Evolutionary conservation across 2,113 vertebrate species (phyloP).

Genomic region (Phylloscopus trochiloides): DNA sequence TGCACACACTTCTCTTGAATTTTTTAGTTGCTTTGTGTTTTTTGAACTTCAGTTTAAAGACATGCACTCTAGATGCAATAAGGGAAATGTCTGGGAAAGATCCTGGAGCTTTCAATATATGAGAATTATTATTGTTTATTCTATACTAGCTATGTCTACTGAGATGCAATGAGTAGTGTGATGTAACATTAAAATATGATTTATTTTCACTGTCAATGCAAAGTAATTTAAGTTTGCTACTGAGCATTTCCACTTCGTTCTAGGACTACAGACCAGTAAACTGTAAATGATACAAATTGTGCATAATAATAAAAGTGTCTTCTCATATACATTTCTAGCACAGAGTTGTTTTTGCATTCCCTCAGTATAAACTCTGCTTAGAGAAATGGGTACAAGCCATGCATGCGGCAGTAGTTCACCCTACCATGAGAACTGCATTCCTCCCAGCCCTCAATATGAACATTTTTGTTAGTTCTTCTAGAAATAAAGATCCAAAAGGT

Average conservation of each 20-base stretch:
- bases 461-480: not conserved
- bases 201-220: slow-evolving; percentile 13
- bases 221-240: not conserved
- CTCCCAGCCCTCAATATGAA: not conserved
- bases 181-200: slow-evolving; percentile 10
- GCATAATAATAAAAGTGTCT: slow-evolving; percentile 30
- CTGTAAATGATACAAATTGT: slow-evolving; percentile 29
- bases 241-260: not conserved
- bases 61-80: not conserved
- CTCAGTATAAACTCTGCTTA: not conserved
- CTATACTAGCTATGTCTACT: not conserved
- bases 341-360: not conserved
- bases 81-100: not conserved
- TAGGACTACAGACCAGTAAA: not conserved
- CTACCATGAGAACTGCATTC: not conserved
- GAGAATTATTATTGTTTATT: not conserved
- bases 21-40: not conserved
- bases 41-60: not conserved
- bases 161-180: not conserved
- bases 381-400: not conserved
- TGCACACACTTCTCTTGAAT: not conserved
- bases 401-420: not conserved
- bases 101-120: not conserved
- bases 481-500: not conserved
- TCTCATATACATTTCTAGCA: not conserved